Percentiles rank a stretch among this genome's conserved stretches.
Evolutionary conservation across 2,888 invertebrate species (phyloP).

Genomic region (Chrysodeixis includens): DNA sequence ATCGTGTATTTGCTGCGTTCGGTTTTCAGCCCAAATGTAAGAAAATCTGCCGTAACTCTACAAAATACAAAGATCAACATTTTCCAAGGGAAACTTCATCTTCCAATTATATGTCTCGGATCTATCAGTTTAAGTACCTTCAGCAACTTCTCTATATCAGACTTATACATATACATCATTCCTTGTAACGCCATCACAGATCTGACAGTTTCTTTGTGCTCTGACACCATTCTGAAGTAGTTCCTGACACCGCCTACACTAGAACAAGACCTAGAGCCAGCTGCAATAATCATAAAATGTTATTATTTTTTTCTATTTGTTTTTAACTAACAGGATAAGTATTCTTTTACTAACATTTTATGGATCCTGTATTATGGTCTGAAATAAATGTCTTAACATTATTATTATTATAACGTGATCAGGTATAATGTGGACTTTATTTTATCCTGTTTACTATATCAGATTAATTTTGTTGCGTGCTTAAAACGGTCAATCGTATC

Average conservation of each 20-base stretch:
- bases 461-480: too few species aligned
- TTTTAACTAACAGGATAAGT: too few species aligned
- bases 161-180: conserved; percentile 92
- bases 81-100: background rate
- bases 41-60: conserved; percentile 87
- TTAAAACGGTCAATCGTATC: too few species aligned
- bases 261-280: conserved; percentile 72
- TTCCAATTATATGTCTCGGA: too few species aligned
- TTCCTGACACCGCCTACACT: conserved; percentile 79
- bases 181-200: conserved; percentile 93
- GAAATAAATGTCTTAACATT: too few species aligned
- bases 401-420: too few species aligned
- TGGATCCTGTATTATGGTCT: too few species aligned
- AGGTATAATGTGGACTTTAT: too few species aligned
- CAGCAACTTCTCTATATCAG: conserved; percentile 90
- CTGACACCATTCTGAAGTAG: conserved; percentile 93
- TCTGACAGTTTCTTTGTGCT: conserved; percentile 94
- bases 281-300: conserved; percentile 47
- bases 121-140: conserved; percentile 82
- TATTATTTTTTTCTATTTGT: too few species aligned
- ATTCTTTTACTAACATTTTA: too few species aligned
- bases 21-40: conserved; percentile 93
- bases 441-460: too few species aligned
- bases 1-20: conserved; percentile 91
- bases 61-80: conserved; percentile 28